phyloP scores from a whole-genome alignment of 2,797 vertebrate species.

The Xenopus petersii region DNA sequence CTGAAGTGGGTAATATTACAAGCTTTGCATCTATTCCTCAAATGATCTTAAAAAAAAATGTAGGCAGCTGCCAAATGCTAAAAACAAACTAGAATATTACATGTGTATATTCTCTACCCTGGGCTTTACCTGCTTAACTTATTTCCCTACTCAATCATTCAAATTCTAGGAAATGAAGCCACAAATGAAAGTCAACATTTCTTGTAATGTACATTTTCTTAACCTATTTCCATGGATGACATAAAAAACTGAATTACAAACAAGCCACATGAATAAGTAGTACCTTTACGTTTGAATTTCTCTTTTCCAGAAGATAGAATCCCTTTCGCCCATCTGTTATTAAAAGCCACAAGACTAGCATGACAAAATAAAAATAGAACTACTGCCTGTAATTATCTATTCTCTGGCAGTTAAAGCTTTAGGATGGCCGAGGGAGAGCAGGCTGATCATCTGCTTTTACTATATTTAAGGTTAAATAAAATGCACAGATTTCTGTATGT shows the following conservation, averaged over 20 bases:
- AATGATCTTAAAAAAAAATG: too few relatives aligned
- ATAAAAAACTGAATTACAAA: conserved; percentile 5
- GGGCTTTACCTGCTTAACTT: too few relatives aligned
- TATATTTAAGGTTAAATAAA: too few relatives aligned
- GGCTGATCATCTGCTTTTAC: not conserved
- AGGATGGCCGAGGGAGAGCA: too few relatives aligned
- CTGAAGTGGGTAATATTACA: too few relatives aligned
- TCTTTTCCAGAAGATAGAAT: conserved; percentile 16
- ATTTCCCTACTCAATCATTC: not conserved
- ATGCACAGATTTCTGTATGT: too few relatives aligned
- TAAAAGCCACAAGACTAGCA: conserved; percentile 31
- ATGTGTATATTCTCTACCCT: too few relatives aligned
- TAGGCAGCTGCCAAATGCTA: too few relatives aligned
- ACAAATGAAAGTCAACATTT: not conserved
- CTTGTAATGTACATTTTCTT: not conserved
- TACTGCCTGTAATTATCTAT: conserved; percentile 31
- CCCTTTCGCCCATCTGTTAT: conserved; percentile 20
- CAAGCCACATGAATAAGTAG: conserved; percentile 13
- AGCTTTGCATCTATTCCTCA: too few relatives aligned
- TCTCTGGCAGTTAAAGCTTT: conserved; percentile 5
- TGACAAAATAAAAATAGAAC: conserved; percentile 36
- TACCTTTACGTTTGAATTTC: conserved; percentile 1
- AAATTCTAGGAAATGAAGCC: not conserved
- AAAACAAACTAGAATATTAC: too few relatives aligned
- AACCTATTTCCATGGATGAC: conserved; percentile 7